Conservation (phyloP, 2,113 vertebrate genomes). For the Dissostichus mawsoni region DNA sequence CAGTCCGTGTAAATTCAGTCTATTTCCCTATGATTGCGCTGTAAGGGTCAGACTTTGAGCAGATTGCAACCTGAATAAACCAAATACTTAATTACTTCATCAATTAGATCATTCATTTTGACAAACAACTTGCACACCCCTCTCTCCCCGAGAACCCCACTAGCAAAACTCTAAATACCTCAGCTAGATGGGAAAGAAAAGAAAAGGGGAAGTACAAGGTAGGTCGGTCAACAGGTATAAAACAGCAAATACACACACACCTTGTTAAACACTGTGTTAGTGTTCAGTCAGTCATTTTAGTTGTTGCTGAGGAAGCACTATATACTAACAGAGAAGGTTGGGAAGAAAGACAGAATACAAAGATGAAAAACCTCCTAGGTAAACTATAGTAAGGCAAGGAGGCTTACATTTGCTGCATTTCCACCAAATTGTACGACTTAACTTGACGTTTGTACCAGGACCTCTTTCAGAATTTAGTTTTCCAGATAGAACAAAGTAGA, state of each 20-base stretch:
- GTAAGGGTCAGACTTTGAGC: constrained; percentile 60
- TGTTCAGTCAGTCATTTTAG: constrained; percentile 56
- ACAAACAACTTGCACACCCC: constrained; percentile 7
- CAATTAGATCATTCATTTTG: constrained; percentile 37
- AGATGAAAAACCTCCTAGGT: neutral
- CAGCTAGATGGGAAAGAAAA: constrained; percentile 20
- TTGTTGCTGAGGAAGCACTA: constrained; percentile 34
- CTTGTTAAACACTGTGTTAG: constrained; percentile 68
- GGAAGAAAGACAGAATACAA: constrained; percentile 6
- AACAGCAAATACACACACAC: constrained; percentile 46
- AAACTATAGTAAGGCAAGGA: neutral
- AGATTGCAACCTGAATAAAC: constrained; percentile 49
- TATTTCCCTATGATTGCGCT: constrained; percentile 46
- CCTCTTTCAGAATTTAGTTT: too few species aligned
- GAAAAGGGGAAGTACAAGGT: constrained; percentile 12
- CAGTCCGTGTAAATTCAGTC: constrained; percentile 40
- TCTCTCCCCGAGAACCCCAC: neutral
- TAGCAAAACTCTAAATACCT: constrained; percentile 6
- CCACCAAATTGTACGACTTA: too few species aligned
- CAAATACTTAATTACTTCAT: constrained; percentile 49
- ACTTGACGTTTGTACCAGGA: too few species aligned
- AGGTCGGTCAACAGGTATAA: constrained; percentile 47
- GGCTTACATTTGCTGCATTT: neutral
- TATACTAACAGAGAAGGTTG: constrained; percentile 19
- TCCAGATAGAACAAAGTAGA: too few species aligned